A percentile compares a stretch with the other conserved stretches of the same genome.
Evolutionary conservation across 92 coral and sea anemone genomes (phyloP).

Genomic region (Bergia sp.): DNA sequence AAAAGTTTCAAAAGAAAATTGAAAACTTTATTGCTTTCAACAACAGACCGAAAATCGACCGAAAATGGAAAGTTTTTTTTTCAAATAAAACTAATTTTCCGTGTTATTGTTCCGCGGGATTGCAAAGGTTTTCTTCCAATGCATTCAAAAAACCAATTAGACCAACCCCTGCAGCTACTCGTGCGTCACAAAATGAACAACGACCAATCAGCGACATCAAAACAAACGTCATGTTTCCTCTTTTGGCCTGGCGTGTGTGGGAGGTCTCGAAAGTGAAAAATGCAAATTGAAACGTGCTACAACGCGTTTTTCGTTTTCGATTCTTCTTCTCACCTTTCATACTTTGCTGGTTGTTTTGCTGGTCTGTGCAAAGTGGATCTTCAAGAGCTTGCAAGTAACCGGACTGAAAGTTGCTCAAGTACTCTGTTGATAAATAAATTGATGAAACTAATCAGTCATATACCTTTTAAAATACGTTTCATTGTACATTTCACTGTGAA

Average conservation of each 20-base stretch:
- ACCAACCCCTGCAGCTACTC: neutral
- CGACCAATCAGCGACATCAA: conserved; percentile 17
- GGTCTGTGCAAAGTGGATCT: neutral
- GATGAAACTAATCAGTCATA: neutral
- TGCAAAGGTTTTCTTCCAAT: neutral
- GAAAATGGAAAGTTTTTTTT: conserved; percentile 18
- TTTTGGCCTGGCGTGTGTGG: conserved; percentile 21
- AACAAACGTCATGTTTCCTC: conserved; percentile 27
- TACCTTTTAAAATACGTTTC: neutral
- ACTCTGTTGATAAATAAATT: conserved; percentile 1
- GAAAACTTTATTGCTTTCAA: neutral
- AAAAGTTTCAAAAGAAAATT: neutral
- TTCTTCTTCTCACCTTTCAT: conserved; percentile 10
- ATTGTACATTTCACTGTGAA: neutral
- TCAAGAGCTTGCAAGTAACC: conserved; percentile 8
- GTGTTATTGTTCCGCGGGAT: neutral
- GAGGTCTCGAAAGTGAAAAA: conserved; percentile 41
- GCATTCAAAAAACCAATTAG: neutral
- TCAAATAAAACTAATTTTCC: neutral
- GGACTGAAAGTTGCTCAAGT: neutral
- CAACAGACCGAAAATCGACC: neutral
- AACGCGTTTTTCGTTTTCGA: conserved; percentile 23
- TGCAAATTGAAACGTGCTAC: conserved; percentile 45
- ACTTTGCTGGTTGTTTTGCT: neutral
- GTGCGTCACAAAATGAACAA: conserved; percentile 1